Conservation (phyloP, 1,140 invertebrate species). For the Gerris buenoi region DNA sequence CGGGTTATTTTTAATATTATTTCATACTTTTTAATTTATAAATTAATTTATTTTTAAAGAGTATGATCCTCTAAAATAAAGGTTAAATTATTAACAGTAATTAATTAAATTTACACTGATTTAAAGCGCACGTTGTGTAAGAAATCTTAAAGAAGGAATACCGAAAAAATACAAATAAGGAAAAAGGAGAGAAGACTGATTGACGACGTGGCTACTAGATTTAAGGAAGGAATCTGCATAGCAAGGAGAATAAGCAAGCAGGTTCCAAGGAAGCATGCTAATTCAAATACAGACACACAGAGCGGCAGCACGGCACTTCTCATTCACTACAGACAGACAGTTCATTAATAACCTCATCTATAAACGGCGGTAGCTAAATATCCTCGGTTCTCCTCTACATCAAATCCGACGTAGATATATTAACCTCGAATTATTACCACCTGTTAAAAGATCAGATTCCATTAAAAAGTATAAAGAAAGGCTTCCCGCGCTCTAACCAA, state of each 20-base stretch:
- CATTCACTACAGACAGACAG: not conserved
- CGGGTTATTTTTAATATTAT: too few relatives aligned
- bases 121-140: too few relatives aligned
- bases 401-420: not conserved
- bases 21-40: too few relatives aligned
- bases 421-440: not conserved
- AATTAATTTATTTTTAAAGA: too few relatives aligned
- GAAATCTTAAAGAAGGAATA: too few relatives aligned
- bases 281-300: not conserved
- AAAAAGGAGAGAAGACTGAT: not conserved
- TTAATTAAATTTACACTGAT: too few relatives aligned
- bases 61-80: too few relatives aligned
- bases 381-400: not conserved
- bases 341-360: not conserved
- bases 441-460: not conserved
- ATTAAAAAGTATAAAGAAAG: not conserved
- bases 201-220: not conserved
- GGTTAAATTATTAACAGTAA: too few relatives aligned
- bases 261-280: not conserved
- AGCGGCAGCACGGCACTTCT: not conserved
- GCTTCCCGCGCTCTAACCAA: not conserved
- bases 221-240: not conserved
- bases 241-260: not conserved
- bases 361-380: not conserved
- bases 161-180: not conserved